phyloP scores from a whole-genome alignment of 2,888 invertebrate species.

The Temnothorax ravouxi region DNA sequence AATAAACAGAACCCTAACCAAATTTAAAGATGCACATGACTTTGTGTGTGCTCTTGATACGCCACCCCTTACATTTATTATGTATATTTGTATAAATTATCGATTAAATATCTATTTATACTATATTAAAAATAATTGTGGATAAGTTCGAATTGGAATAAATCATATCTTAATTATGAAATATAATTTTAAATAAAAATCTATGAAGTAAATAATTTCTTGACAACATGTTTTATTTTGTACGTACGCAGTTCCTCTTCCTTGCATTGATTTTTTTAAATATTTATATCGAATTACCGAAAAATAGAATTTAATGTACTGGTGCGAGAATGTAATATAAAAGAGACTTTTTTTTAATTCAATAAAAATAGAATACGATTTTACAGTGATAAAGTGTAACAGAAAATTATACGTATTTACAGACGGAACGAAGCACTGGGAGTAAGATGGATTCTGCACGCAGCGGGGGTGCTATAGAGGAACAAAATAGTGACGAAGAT shows the following conservation, averaged over 20 bases:
- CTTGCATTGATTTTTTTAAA: background rate
- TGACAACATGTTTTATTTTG: background rate
- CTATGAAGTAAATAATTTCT: background rate
- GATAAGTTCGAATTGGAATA: background rate
- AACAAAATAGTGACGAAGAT: constrained; percentile 81
- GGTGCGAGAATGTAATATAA: background rate
- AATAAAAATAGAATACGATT: background rate
- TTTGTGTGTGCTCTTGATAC: background rate
- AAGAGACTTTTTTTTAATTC: background rate
- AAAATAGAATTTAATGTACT: background rate
- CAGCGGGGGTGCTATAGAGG: constrained; percentile 65
- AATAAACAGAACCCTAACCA: constrained; percentile 75
- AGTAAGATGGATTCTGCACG: constrained; percentile 81
- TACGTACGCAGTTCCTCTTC: background rate
- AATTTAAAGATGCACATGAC: background rate
- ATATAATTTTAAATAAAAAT: background rate
- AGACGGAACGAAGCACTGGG: constrained; percentile 77
- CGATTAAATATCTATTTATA: background rate
- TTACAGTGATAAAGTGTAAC: background rate
- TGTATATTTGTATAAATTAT: constrained; percentile 9
- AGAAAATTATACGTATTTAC: constrained; percentile 38
- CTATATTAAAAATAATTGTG: background rate
- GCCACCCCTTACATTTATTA: background rate
- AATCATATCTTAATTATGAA: background rate
- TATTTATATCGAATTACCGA: background rate